phyloP scores from a whole-genome alignment of 2,113 vertebrate genomes.

The Phyllopteryx taeniolatus region DNA sequence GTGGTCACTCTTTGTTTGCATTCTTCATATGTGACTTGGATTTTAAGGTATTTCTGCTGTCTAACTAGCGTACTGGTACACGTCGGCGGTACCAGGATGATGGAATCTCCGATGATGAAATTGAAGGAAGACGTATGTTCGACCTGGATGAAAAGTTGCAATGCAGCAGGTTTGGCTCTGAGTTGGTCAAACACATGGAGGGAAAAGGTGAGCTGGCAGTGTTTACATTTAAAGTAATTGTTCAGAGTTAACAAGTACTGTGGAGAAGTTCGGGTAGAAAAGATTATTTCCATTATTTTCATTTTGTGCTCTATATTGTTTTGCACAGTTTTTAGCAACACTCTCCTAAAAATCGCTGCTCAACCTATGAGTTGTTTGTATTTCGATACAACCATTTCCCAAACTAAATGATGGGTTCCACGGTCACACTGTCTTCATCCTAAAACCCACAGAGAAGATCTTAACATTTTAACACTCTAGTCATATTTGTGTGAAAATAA shows the following conservation, averaged over 20 bases:
- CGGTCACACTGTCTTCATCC: no score
- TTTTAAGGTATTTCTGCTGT: conserved; percentile 1
- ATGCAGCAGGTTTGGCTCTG: conserved; percentile 80
- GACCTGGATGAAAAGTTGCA: conserved; percentile 92
- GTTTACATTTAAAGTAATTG: neutral
- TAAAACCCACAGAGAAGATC: no score
- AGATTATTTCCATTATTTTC: neutral
- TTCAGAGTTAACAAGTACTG: no score
- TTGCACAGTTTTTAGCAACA: no score
- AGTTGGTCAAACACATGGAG: conserved; percentile 91
- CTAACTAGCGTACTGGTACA: conserved; percentile 85
- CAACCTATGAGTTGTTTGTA: no score
- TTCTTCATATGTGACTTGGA: neutral
- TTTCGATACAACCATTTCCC: no score
- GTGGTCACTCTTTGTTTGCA: neutral
- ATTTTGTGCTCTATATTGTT: neutral
- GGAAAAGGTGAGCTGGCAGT: conserved; percentile 83
- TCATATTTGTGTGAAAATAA: no score
- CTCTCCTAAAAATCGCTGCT: no score
- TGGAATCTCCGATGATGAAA: conserved; percentile 97
- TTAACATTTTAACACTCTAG: no score
- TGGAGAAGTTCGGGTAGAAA: neutral
- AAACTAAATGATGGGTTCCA: no score
- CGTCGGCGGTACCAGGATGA: conserved; percentile 93
- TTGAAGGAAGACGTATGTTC: conserved; percentile 94